These are phyloP conservation scores for Cyrtodaria siliqua DNA, from an alignment of 2,888 invertebrate species.

Conservation along the genomic window DNA sequence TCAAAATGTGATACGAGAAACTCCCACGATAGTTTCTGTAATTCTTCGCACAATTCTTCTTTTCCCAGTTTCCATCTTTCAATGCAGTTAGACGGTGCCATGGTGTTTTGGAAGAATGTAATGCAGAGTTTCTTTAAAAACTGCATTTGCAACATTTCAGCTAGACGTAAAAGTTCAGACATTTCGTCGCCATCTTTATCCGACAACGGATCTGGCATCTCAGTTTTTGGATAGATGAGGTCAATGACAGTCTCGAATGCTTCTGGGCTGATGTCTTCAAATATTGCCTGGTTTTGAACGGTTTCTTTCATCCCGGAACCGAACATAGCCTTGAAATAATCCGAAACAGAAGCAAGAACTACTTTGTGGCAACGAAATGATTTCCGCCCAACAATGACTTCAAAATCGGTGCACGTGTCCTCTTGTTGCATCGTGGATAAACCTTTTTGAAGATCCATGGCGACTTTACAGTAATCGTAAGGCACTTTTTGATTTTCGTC, in stretches of 20 bases:
- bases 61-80: constrained; percentile 45
- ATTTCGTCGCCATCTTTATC: constrained; percentile 23
- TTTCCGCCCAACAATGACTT: constrained; percentile 30
- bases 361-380: constrained; percentile 55
- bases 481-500: too few relatives aligned
- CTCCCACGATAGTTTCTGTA: constrained; percentile 12
- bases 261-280: constrained; percentile 44
- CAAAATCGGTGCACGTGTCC: constrained; percentile 42
- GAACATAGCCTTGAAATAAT: constrained; percentile 55
- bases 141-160: constrained; percentile 48
- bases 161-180: too few relatives aligned
- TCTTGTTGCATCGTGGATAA: constrained; percentile 29
- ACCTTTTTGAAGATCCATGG: constrained; percentile 19
- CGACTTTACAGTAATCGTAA: too few relatives aligned
- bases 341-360: constrained; percentile 47
- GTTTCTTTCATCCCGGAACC: constrained; percentile 53
- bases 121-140: constrained; percentile 29
- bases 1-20: constrained; percentile 34
- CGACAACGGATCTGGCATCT: constrained; percentile 1
- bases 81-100: constrained; percentile 38
- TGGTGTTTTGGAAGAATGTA: constrained; percentile 18
- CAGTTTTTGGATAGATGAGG: constrained; percentile 22
- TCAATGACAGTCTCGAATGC: constrained; percentile 34
- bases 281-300: constrained; percentile 15
- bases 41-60: constrained; percentile 14